phyloP scores from a whole-genome alignment of 2,888 invertebrate species.

The Heteromyza rotundicornis region DNA sequence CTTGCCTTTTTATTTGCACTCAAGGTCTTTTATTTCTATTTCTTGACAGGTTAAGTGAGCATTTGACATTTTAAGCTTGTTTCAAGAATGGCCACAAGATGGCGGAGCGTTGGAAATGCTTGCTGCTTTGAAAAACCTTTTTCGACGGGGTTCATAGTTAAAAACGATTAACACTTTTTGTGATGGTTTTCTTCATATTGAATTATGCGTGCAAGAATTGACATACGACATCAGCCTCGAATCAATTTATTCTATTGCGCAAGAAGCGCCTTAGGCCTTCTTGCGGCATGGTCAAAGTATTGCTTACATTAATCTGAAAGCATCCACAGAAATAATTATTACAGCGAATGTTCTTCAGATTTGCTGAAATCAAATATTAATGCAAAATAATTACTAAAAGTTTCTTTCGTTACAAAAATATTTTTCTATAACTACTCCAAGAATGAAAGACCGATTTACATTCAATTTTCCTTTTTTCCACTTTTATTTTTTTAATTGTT shows the following conservation, averaged over 20 bases:
- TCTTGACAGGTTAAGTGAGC: neutral
- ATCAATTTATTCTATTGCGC: slow-evolving; percentile 83
- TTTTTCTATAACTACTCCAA: no score
- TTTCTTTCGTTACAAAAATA: neutral
- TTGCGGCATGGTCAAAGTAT: slow-evolving; percentile 81
- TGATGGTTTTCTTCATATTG: slow-evolving; percentile 1
- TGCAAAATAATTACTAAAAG: no score
- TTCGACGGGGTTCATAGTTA: no score
- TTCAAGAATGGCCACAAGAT: neutral
- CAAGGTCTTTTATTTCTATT: neutral
- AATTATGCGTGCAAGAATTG: slow-evolving; percentile 78
- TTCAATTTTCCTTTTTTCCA: no score
- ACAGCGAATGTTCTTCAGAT: neutral
- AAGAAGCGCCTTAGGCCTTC: slow-evolving; percentile 83
- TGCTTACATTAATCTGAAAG: slow-evolving; percentile 79
- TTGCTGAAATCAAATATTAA: no score
- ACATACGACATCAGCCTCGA: slow-evolving; percentile 82
- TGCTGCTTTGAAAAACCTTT: neutral
- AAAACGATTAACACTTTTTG: neutral
- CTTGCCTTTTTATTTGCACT: neutral
- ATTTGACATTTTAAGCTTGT: neutral
- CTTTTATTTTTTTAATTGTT: no score
- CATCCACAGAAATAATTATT: neutral
- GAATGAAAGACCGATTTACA: no score
- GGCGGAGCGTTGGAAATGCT: neutral